Evolutionary conservation across 2,113 vertebrate species (phyloP).

Genomic region (Trogon surrucura): DNA sequence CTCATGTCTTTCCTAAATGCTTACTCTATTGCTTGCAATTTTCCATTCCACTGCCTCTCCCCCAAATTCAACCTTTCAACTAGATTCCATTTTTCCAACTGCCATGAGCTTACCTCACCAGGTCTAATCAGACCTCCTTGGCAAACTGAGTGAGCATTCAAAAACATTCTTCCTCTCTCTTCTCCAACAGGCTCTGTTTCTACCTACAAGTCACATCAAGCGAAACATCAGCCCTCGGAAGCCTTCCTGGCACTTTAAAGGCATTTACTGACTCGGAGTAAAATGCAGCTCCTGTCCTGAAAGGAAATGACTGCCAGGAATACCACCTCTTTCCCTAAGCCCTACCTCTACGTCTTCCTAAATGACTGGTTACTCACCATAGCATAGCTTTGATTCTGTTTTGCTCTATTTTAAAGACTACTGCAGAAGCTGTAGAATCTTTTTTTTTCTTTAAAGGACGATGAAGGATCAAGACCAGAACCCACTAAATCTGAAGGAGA

Average conservation of each 20-base stretch:
- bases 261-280: neutral
- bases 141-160: neutral
- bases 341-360: neutral
- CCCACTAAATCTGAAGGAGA: neutral
- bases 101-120: neutral
- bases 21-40: too few species aligned
- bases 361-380: too few species aligned
- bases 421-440: neutral
- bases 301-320: neutral
- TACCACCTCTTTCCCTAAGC: neutral
- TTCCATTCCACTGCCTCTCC: neutral
- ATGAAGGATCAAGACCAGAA: neutral
- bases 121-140: neutral
- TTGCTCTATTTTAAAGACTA: neutral
- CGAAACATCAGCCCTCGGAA: neutral
- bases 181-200: neutral
- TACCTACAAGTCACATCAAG: too few species aligned
- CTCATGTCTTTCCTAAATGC: neutral
- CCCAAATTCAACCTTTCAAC: accelerated
- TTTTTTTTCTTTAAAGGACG: neutral
- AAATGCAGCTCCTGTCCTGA: neutral
- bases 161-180: neutral
- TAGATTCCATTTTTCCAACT: neutral
- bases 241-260: neutral
- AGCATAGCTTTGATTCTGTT: neutral